Evolutionary conservation across 30 jellyfish, hydroid and myxozoan genomes (phyloP).

Genomic region (Clytia hemisphaerica): DNA sequence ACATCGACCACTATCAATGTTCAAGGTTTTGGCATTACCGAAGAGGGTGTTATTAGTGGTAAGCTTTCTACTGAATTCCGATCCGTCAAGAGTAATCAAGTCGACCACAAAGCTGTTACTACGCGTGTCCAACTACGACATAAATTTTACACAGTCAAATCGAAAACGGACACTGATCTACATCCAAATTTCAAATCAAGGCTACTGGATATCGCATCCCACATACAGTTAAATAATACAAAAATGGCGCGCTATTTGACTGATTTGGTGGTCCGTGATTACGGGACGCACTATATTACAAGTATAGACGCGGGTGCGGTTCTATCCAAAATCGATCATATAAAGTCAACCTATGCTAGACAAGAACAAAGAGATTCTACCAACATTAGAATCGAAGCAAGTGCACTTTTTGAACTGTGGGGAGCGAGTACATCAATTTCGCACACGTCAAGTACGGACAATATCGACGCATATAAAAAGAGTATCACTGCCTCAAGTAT

Average conservation of each 20-base stretch:
- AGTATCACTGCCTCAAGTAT: conserved; percentile 43
- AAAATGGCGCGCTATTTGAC: conserved; percentile 45
- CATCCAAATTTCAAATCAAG: conserved; percentile 52
- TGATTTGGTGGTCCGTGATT: conserved; percentile 49
- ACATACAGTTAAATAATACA: conserved; percentile 47
- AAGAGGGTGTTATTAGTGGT: conserved; percentile 60
- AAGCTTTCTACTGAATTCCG: no score
- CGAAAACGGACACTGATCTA: conserved; percentile 56
- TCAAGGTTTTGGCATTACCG: conserved; percentile 50
- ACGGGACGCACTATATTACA: conserved; percentile 65
- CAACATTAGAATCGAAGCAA: conserved; percentile 55
- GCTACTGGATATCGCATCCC: conserved; percentile 63
- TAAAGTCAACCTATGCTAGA: conserved; percentile 41
- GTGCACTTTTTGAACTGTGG: conserved; percentile 34
- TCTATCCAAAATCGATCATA: conserved; percentile 39
- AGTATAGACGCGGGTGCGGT: conserved; percentile 68
- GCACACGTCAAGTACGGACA: conserved; percentile 17
- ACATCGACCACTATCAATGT: conserved; percentile 58
- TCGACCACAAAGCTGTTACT: conserved; percentile 56
- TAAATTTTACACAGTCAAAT: conserved; percentile 48
- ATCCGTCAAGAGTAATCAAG: conserved; percentile 43
- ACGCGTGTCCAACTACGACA: conserved; percentile 65
- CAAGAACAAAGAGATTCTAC: conserved; percentile 42
- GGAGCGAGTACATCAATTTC: conserved; percentile 39
- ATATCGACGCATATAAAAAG: conserved; percentile 33